Base-by-base conservation (phyloP, 2,113 vertebrate genomes). In the Sorex fumeus region DNA sequence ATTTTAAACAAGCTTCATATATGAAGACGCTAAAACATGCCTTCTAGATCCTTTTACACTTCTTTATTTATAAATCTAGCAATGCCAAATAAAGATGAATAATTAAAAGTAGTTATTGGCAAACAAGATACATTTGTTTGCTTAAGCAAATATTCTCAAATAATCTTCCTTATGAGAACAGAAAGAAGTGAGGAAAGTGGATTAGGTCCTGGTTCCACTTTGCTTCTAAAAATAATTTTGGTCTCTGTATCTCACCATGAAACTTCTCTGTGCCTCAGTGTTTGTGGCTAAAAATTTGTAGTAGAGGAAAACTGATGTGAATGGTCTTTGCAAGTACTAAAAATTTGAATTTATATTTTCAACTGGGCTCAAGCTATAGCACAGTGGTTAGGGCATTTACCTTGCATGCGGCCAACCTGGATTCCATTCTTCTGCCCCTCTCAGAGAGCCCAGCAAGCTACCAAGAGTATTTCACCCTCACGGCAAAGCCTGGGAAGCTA, bases 1-100 rank as follows among this genome's bases (percentile, higher is more conserved):
- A 47, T 94, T 95, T 87, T 88, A 93, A 94, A 91, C 40, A 84
- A 36, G n/a, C 27, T 91, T 75, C 43, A 16, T 18, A 36, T 77
- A 84, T 3, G 9, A 75, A 82, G 13, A 66, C 70, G 57, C 16
- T 70, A 88, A 82, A 90, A n/a, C 15, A 40, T 16, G 19, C 21
- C 18, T 60, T 69, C 8, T 23, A 9, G 45, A 0, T 11, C 0
- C 0, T 50, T 93, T 93, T 82, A 71, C 30, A 64, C 0, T 92
- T 88, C 34, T 19, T 57, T 30, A 15, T 23, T 64, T 79, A 72
- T 1, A 86, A 66, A 3, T 8, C 84, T 50, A 88, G 53, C 30
- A 67, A 8, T 7, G 1, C 2, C 57, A 60, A 60, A 60, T 60
- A 80, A 93, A 74, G 18, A 30, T 91, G 69, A 93, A 84, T 71